Percentiles rank a stretch among this genome's conserved stretches.
Conservation (phyloP, 2,888 invertebrate genomes). For the Eumerus sabulonum region DNA sequence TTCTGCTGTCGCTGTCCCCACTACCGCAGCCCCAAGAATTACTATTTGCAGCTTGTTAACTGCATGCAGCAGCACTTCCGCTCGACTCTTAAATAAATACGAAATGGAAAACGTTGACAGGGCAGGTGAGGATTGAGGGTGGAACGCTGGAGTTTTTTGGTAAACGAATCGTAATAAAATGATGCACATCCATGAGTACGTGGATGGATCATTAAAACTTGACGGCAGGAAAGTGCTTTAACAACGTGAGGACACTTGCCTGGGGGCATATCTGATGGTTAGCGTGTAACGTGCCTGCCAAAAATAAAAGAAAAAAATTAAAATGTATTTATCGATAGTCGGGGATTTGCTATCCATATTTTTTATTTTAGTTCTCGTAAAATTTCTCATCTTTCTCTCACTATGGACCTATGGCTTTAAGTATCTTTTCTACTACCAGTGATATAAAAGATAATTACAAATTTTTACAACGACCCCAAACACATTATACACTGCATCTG, state of each 20-base stretch:
- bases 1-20: slow-evolving; percentile 1
- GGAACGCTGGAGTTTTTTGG: too few relatives aligned
- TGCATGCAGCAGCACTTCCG: slow-evolving; percentile 37
- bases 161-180: too few relatives aligned
- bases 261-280: background rate
- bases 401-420: too few relatives aligned
- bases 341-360: background rate
- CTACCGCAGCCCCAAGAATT: slow-evolving; percentile 30
- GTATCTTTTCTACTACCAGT: slow-evolving; percentile 23
- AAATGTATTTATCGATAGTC: background rate
- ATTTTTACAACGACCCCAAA: slow-evolving; percentile 32
- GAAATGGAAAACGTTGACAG: background rate
- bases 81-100: slow-evolving; percentile 29
- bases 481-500: slow-evolving; percentile 39
- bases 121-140: slow-evolving; percentile 15
- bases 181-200: too few relatives aligned
- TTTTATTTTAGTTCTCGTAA: background rate
- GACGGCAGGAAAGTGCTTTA: too few relatives aligned
- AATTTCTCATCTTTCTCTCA: too few relatives aligned
- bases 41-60: slow-evolving; percentile 40
- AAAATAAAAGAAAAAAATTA: too few relatives aligned
- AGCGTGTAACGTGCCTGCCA: too few relatives aligned
- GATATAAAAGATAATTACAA: slow-evolving; percentile 29
- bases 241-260: background rate
- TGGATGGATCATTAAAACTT: too few relatives aligned